These are phyloP conservation scores for Entelurus aequoreus DNA, from an alignment of 2,113 vertebrate species.

Conservation along the genomic window DNA sequence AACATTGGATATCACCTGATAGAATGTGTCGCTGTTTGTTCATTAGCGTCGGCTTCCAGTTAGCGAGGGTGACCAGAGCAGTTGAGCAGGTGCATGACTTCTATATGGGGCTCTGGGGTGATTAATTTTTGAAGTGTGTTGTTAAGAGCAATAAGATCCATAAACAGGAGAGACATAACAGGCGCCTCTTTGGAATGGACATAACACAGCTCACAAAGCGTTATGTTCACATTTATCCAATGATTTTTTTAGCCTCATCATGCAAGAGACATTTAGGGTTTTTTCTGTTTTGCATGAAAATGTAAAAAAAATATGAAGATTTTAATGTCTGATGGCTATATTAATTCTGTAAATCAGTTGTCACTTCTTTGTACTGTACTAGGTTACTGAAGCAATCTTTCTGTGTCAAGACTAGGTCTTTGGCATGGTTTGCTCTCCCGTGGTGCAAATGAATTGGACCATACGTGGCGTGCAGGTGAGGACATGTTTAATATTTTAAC, in stretches of 20 bases:
- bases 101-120: slow-evolving; percentile 59
- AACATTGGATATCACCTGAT: slow-evolving; percentile 53
- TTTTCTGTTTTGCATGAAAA: slow-evolving; percentile 12
- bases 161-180: slow-evolving; percentile 61
- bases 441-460: too few relatives aligned
- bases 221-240: slow-evolving; percentile 34
- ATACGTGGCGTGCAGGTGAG: too few relatives aligned
- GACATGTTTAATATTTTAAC: too few relatives aligned
- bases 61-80: slow-evolving; percentile 37
- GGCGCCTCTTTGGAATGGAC: slow-evolving; percentile 36
- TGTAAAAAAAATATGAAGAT: too few relatives aligned
- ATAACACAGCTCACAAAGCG: slow-evolving; percentile 49
- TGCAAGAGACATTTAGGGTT: slow-evolving; percentile 24
- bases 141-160: slow-evolving; percentile 68
- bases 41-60: slow-evolving; percentile 16
- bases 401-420: too few relatives aligned
- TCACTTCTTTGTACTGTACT: slow-evolving; percentile 53
- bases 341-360: too few relatives aligned
- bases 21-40: slow-evolving; percentile 27
- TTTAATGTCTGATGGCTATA: neutral
- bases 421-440: too few relatives aligned
- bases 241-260: slow-evolving; percentile 18
- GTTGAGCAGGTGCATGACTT: slow-evolving; percentile 53
- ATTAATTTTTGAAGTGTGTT: slow-evolving; percentile 69
- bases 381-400: slow-evolving; percentile 60